Evolutionary conservation across 2,888 invertebrate species (phyloP).

Genomic region (Diarsia rubi): DNA sequence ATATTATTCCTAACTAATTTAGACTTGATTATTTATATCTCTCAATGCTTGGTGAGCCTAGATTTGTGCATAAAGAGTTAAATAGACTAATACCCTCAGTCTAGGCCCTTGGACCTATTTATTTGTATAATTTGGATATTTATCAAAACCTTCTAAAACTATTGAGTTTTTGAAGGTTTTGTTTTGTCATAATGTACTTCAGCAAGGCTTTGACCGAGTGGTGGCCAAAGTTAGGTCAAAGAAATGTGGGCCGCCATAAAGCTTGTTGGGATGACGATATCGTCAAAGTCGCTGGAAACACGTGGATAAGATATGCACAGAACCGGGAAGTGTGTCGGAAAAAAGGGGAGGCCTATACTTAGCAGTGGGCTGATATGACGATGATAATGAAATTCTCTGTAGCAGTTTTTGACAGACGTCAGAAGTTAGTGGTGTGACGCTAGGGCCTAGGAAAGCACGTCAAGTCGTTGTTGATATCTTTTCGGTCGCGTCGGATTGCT

Average conservation of each 20-base stretch:
- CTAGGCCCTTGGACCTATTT: neutral
- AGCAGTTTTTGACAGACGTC: neutral
- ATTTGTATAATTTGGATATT: neutral
- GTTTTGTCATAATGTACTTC: too few species aligned
- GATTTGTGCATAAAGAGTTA: neutral
- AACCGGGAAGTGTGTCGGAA: too few species aligned
- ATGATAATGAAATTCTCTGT: too few species aligned
- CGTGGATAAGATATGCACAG: too few species aligned
- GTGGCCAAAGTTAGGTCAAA: too few species aligned
- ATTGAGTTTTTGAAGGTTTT: too few species aligned
- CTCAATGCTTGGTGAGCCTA: neutral
- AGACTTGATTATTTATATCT: slow-evolving; percentile 33
- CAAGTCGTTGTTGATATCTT: neutral
- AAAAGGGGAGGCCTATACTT: too few species aligned
- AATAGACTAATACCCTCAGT: neutral
- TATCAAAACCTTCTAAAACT: neutral
- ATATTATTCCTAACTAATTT: slow-evolving; percentile 39
- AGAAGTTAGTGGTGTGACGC: neutral
- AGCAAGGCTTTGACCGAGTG: too few species aligned
- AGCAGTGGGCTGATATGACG: too few species aligned
- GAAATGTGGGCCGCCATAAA: too few species aligned
- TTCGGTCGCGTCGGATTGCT: neutral
- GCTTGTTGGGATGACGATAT: too few species aligned
- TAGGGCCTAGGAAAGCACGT: neutral
- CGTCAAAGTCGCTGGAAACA: too few species aligned